Evolutionary conservation across 2,113 vertebrate genomes (phyloP), one percentile per base, ranked within the genome.

Genomic region (Sakesphorus luctuosus): DNA sequence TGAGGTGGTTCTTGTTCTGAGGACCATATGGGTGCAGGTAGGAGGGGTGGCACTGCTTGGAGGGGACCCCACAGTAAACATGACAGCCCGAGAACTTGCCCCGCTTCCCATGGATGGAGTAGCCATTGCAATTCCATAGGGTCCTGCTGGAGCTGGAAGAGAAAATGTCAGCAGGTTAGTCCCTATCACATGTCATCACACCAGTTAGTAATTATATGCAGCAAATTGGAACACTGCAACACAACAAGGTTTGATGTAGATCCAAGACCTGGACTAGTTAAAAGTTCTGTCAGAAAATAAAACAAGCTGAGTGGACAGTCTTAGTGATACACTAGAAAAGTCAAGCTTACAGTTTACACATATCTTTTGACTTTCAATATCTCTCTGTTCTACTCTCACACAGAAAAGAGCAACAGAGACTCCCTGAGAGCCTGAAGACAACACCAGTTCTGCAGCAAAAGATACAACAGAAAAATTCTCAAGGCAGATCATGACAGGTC

Each of bases 61-160:
- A 68, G 99, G 99, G 25, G 99, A 99, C 25, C 99, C 99, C 56
- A 99, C 99, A 4, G 99, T 99, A 96, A 99, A 99, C 19, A 99
- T 98, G 72, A 99, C 99, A 33, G 98, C 98, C 33, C 98, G 98
- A 47, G 99, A 98, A 95, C 98, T 98, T 1, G 96, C 95, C 26
- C 98, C 98, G 0, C 97, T 90, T 80, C 87, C 98, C 90, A 98
- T 92, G 69, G 97, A 82, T 10, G 98, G 96, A 49, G 98, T 96
- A 25, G 93, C 96, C 74, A 96, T 63, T 13, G 94, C 76, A 80
- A 97, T 77, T 76, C 98, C 98, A 91, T 96, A 98, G 66, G 98
- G 95, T 59, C 98, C 99, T 93, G 98, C 98, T 44, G 99, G 98
- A 96, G 99, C 98, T 99, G 53, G 23, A 91, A 96, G 18, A 87